Conservation (phyloP, 2,888 invertebrate species). For the Ornithoptera alexandrae region DNA sequence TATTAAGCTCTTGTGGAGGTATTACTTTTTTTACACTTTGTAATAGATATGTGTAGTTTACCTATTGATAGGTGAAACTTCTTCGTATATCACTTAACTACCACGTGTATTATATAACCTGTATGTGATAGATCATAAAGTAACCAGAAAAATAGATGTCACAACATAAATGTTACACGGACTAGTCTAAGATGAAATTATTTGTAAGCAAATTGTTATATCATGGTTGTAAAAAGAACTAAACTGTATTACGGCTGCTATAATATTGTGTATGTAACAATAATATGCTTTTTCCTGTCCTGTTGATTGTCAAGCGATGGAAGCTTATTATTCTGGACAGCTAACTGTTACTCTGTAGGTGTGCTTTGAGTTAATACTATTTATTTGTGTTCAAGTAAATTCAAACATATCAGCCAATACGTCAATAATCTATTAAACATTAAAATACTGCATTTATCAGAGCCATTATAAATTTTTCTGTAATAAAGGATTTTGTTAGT, state of each 20-base stretch:
- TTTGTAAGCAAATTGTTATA: conserved; percentile 16
- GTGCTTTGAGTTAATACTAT: not conserved
- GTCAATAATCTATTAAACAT: not conserved
- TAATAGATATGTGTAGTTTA: too few relatives aligned
- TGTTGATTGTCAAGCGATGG: not conserved
- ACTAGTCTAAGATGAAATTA: conserved; percentile 14
- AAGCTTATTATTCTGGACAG: not conserved
- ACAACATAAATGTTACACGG: conserved; percentile 3
- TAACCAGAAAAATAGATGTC: not conserved
- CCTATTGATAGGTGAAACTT: not conserved
- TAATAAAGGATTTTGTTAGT: too few relatives aligned
- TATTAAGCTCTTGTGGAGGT: too few relatives aligned
- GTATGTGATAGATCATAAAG: not conserved
- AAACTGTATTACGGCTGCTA: not conserved
- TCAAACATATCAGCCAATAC: not conserved
- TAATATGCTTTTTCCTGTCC: not conserved
- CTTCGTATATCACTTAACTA: not conserved
- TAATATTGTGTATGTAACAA: not conserved
- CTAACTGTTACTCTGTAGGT: not conserved
- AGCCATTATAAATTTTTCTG: too few relatives aligned
- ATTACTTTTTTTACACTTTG: too few relatives aligned
- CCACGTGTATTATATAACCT: not conserved
- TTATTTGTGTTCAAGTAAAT: not conserved
- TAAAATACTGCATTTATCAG: too few relatives aligned
- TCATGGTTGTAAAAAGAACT: not conserved